These are phyloP conservation scores for Donacobius atricapilla DNA, from an alignment of 2,113 vertebrate genomes.

Conservation along the genomic window DNA sequence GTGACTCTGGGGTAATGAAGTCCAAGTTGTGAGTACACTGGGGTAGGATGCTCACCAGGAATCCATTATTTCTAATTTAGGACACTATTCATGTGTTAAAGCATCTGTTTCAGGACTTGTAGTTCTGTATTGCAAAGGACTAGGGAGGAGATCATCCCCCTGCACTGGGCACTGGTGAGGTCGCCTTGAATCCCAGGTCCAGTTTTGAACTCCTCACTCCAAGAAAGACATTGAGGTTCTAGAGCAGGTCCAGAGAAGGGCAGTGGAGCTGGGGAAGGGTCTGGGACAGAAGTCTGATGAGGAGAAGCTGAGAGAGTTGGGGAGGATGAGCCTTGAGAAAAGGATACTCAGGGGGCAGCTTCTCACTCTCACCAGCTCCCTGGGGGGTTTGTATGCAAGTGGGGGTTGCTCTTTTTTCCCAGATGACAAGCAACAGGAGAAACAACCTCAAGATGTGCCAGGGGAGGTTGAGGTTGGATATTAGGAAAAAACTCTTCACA, in stretches of 20 bases:
- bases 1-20: not conserved
- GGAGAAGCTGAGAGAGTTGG: not conserved
- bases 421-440: not conserved
- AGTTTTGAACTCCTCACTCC: not conserved
- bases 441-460: not conserved
- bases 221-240: not conserved
- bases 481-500: not conserved
- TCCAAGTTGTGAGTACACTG: not conserved
- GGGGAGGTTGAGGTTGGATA: not conserved
- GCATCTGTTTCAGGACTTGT: not conserved
- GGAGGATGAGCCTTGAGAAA: not conserved
- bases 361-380: not conserved
- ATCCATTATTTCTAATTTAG: constrained; percentile 1
- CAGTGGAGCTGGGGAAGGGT: accelerated
- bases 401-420: not conserved
- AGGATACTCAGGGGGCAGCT: not conserved
- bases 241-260: not conserved
- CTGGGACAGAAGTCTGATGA: not conserved
- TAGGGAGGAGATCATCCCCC: not conserved
- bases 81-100: constrained; percentile 16
- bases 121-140: not conserved
- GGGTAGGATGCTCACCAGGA: not conserved
- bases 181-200: accelerated
- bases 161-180: not conserved
- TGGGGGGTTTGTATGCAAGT: too few species aligned